Conservation (phyloP, 1,140 invertebrate species). For the Drosophila seguyi region DNA sequence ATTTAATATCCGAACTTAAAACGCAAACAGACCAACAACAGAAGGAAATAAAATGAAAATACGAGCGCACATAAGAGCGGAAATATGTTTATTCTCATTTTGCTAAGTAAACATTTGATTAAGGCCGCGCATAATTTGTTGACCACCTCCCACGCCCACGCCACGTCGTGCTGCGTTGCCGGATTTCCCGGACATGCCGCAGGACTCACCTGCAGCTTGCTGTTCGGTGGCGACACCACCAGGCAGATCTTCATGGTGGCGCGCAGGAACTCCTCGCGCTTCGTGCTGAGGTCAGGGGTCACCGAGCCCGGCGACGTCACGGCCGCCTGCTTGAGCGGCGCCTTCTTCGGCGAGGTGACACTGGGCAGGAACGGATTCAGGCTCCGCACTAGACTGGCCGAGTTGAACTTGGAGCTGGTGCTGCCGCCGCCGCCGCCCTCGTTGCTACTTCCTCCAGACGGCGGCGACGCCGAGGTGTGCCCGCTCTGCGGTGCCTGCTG, state of each 20-base stretch:
- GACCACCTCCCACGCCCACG: constrained; percentile 11
- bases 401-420: constrained; percentile 41
- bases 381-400: constrained; percentile 50
- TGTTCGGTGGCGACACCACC: constrained; percentile 83
- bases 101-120: constrained; percentile 56
- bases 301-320: constrained; percentile 60
- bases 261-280: constrained; percentile 86
- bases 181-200: background rate
- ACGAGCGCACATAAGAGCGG: constrained; percentile 40
- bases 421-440: constrained; percentile 19
- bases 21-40: constrained; percentile 21
- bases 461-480: constrained; percentile 19
- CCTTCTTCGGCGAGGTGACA: constrained; percentile 58
- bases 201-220: constrained; percentile 83
- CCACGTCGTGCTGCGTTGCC: background rate
- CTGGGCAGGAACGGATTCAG: constrained; percentile 65
- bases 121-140: constrained; percentile 44
- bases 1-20: constrained; percentile 49
- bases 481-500: constrained; percentile 27
- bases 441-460: constrained; percentile 24
- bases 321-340: constrained; percentile 53
- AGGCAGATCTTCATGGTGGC: constrained; percentile 85
- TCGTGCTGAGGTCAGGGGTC: constrained; percentile 79
- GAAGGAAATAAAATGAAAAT: constrained; percentile 50
- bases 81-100: constrained; percentile 62